These are phyloP conservation scores for Brenthis hecate DNA, from an alignment of 2,888 invertebrate genomes.

Conservation along the genomic window DNA sequence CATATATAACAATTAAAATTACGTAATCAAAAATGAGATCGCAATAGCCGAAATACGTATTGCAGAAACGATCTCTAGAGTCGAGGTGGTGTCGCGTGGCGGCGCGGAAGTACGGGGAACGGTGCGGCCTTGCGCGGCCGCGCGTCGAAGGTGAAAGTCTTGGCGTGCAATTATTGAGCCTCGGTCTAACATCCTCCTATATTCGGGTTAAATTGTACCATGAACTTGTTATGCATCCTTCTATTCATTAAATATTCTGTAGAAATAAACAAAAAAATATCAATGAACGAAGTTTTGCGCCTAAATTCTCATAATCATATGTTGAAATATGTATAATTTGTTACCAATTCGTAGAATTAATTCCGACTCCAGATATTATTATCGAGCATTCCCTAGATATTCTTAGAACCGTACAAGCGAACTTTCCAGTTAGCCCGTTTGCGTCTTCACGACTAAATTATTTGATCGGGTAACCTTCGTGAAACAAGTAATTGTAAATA, in stretches of 20 bases:
- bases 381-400: slow-evolving; percentile 8
- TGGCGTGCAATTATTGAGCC: slow-evolving; percentile 76
- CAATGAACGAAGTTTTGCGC: too few relatives aligned
- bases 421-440: slow-evolving; percentile 12
- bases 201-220: slow-evolving; percentile 44
- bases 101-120: slow-evolving; percentile 61
- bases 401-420: slow-evolving; percentile 13
- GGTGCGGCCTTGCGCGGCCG: slow-evolving; percentile 74
- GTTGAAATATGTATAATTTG: not conserved
- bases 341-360: not conserved
- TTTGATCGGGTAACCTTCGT: slow-evolving; percentile 26
- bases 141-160: slow-evolving; percentile 81
- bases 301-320: not conserved
- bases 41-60: slow-evolving; percentile 62
- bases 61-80: slow-evolving; percentile 60
- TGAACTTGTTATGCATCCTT: slow-evolving; percentile 6
- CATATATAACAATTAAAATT: slow-evolving; percentile 24
- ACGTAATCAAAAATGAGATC: slow-evolving; percentile 32
- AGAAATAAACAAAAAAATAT: not conserved
- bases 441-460: slow-evolving; percentile 19
- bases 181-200: slow-evolving; percentile 72
- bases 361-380: not conserved
- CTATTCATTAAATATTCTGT: not conserved
- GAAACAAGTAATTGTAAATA: slow-evolving; percentile 38
- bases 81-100: slow-evolving; percentile 41